phyloP scores from a whole-genome alignment of 2,113 vertebrate genomes.

The Sciurus niger region DNA sequence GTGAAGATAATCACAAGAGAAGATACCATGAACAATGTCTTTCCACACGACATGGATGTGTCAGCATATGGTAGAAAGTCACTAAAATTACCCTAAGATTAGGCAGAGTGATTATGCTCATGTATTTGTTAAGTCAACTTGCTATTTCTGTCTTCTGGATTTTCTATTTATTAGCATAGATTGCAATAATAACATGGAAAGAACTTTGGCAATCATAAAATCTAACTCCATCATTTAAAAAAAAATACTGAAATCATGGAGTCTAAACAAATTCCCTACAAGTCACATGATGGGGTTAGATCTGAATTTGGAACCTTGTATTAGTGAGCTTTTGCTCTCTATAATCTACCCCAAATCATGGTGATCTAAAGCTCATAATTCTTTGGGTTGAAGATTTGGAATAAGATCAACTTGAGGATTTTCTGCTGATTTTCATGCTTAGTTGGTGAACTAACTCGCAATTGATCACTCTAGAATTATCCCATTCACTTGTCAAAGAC shows the following conservation, averaged over 20 bases:
- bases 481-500: neutral
- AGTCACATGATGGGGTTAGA: neutral
- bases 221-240: neutral
- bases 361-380: neutral
- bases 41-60: neutral
- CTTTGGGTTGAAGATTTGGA: neutral
- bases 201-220: neutral
- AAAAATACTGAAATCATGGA: conserved; percentile 25
- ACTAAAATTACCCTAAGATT: neutral
- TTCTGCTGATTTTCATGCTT: neutral
- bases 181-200: neutral
- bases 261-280: conserved; percentile 28
- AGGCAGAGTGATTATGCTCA: neutral
- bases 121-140: neutral
- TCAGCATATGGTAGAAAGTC: neutral
- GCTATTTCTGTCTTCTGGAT: neutral
- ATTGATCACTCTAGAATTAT: neutral
- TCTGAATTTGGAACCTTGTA: neutral
- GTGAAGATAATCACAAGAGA: neutral
- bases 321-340: neutral
- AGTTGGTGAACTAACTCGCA: neutral
- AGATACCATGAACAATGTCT: neutral
- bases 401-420: neutral
- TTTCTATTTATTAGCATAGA: neutral
- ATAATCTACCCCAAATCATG: neutral